phyloP scores from a whole-genome alignment of 2,888 invertebrate species.

The Diogma glabrata region DNA sequence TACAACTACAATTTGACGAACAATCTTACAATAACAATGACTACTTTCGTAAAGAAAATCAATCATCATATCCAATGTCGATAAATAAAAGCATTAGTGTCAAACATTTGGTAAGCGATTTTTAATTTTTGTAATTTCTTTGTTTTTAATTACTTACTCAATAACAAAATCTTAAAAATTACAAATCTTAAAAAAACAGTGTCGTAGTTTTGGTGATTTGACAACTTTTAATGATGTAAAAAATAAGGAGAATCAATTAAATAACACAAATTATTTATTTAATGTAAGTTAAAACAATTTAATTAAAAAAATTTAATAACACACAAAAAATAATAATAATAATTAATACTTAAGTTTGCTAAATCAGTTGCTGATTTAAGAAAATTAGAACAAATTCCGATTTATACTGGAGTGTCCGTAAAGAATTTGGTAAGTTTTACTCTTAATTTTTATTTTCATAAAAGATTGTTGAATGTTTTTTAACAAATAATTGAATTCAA shows the following conservation, averaged over 20 bases:
- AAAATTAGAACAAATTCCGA: constrained; percentile 13
- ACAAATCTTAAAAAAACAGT: constrained; percentile 18
- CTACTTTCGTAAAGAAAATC: too few relatives aligned
- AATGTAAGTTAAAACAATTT: constrained; percentile 18
- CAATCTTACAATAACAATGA: too few relatives aligned
- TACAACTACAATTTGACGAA: too few relatives aligned
- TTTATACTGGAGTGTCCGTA: constrained; percentile 44
- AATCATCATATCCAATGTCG: too few relatives aligned
- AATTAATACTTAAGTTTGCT: constrained; percentile 17
- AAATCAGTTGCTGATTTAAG: constrained; percentile 22
- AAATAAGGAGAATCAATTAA: constrained; percentile 3
- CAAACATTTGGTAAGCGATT: constrained; percentile 21
- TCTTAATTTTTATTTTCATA: not conserved
- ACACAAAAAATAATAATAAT: constrained; percentile 6
- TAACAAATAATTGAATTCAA: too few relatives aligned
- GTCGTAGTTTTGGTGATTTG: constrained; percentile 23
- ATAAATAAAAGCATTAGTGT: constrained; percentile 19
- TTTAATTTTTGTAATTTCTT: not conserved
- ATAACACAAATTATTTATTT: constrained; percentile 10
- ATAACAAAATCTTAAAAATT: not conserved
- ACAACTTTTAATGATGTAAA: constrained; percentile 17
- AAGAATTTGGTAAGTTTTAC: constrained; percentile 45
- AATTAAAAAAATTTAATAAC: not conserved
- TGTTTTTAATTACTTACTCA: not conserved
- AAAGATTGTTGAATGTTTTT: not conserved